Conservation (phyloP, 2,113 vertebrate species). For the Elephas maximus region DNA sequence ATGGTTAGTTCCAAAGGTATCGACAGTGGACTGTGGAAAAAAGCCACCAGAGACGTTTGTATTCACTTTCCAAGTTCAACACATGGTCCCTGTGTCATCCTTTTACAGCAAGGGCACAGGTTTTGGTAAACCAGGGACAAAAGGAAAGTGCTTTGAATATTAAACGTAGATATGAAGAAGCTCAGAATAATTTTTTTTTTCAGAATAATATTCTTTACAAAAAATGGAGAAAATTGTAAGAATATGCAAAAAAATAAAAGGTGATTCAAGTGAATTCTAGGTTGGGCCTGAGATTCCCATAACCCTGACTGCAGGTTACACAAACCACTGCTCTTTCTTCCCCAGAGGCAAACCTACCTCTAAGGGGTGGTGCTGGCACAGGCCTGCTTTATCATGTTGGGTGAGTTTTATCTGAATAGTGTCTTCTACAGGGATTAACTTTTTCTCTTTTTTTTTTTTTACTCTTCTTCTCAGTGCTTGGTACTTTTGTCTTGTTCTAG, state of each 20-base stretch:
- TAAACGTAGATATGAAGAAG: slow-evolving; percentile 81
- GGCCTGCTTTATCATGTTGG: not conserved
- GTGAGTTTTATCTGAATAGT: slow-evolving; percentile 31
- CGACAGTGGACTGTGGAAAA: not conserved
- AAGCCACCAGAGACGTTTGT: not conserved
- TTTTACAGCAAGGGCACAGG: slow-evolving; percentile 88
- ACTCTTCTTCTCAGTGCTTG: not conserved
- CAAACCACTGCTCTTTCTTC: slow-evolving; percentile 49
- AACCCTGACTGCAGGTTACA: slow-evolving; percentile 54
- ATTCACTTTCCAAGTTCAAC: slow-evolving; percentile 80
- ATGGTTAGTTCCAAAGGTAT: slow-evolving; percentile 68
- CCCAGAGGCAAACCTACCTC: slow-evolving; percentile 56
- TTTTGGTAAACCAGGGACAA: slow-evolving; percentile 87
- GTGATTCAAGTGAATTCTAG: slow-evolving; percentile 83
- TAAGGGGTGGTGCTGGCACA: not conserved
- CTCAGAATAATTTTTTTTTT: slow-evolving; percentile 87
- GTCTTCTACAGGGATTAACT: slow-evolving; percentile 17
- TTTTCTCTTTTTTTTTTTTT: not conserved
- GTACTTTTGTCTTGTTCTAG: slow-evolving; percentile 16
- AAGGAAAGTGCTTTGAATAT: slow-evolving; percentile 87
- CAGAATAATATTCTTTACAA: slow-evolving; percentile 87
- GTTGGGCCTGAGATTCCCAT: slow-evolving; percentile 78
- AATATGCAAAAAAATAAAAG: slow-evolving; percentile 87
- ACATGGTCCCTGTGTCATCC: slow-evolving; percentile 87
- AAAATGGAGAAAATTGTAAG: slow-evolving; percentile 82